A percentile compares a stretch with the other conserved stretches of the same genome.
Conservation (phyloP, 1,140 invertebrate species). For the Pseudachorutes palmiensis region DNA sequence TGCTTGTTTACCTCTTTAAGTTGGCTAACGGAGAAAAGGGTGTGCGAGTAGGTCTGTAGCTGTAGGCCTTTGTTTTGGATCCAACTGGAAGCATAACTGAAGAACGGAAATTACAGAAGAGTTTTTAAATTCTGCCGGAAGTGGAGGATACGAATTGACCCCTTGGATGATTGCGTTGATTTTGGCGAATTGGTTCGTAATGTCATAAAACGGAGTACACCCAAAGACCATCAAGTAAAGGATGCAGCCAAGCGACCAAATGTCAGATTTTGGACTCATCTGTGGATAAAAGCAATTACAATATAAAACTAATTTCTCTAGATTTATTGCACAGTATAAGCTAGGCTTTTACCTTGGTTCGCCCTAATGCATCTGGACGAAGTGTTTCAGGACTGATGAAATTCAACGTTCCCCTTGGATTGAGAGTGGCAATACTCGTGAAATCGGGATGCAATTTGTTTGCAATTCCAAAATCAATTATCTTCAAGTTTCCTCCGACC, state of each 20-base stretch:
- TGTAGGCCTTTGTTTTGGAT: constrained; percentile 60
- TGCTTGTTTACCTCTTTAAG: too few species aligned
- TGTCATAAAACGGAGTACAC: constrained; percentile 79
- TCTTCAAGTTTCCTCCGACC: constrained; percentile 74
- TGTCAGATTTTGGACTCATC: constrained; percentile 87
- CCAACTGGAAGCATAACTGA: constrained; percentile 58
- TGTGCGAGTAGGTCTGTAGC: constrained; percentile 61
- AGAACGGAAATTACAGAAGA: constrained; percentile 52
- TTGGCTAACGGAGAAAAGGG: constrained; percentile 57
- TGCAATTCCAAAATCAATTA: constrained; percentile 99
- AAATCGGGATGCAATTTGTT: constrained; percentile 76
- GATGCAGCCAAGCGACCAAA: constrained; percentile 97
- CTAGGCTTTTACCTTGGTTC: constrained; percentile 34
- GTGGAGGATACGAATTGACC: constrained; percentile 63
- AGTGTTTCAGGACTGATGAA: constrained; percentile 95
- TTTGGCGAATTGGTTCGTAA: constrained; percentile 64
- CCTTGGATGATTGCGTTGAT: constrained; percentile 70
- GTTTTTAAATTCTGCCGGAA: constrained; percentile 43
- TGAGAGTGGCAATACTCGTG: constrained; percentile 78
- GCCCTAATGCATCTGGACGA: constrained; percentile 42
- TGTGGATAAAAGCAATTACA: constrained; percentile 44
- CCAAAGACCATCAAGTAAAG: constrained; percentile 88
- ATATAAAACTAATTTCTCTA: neutral
- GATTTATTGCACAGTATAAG: neutral
- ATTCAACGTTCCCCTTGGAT: constrained; percentile 78